phyloP scores from a whole-genome alignment of 2,888 invertebrate species.

The Stictocephala bisonia region DNA sequence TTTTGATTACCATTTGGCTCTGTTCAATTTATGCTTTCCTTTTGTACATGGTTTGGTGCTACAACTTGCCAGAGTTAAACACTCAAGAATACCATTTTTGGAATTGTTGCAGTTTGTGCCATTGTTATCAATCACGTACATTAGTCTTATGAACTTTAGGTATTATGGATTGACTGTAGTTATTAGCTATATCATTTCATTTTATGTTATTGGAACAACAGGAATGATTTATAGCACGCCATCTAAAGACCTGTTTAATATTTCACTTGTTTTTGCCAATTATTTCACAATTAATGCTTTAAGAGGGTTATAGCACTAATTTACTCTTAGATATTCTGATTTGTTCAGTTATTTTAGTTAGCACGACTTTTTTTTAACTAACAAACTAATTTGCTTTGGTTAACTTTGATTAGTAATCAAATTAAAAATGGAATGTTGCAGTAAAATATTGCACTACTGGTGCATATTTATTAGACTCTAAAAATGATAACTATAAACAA shows the following conservation, averaged over 20 bases:
- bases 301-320: conserved; percentile 19
- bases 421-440: too few species aligned
- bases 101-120: conserved; percentile 27
- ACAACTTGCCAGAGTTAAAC: conserved; percentile 39
- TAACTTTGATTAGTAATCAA: too few species aligned
- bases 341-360: neutral
- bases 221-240: conserved; percentile 55
- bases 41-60: conserved; percentile 30
- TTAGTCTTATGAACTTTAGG: conserved; percentile 50
- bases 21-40: conserved; percentile 47
- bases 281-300: conserved; percentile 55
- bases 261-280: conserved; percentile 55
- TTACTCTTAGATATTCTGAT: neutral
- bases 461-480: too few species aligned
- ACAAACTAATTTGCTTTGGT: neutral
- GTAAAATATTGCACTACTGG: too few species aligned
- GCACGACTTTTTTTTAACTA: neutral
- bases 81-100: conserved; percentile 36
- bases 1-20: conserved; percentile 47
- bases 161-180: conserved; percentile 55
- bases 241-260: conserved; percentile 54
- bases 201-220: conserved; percentile 54
- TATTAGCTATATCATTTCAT: conserved; percentile 54
- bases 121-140: conserved; percentile 49
- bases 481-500: too few species aligned